Base-by-base conservation (phyloP, 2,888 invertebrate species). In the Microdon myrmicae region DNA sequence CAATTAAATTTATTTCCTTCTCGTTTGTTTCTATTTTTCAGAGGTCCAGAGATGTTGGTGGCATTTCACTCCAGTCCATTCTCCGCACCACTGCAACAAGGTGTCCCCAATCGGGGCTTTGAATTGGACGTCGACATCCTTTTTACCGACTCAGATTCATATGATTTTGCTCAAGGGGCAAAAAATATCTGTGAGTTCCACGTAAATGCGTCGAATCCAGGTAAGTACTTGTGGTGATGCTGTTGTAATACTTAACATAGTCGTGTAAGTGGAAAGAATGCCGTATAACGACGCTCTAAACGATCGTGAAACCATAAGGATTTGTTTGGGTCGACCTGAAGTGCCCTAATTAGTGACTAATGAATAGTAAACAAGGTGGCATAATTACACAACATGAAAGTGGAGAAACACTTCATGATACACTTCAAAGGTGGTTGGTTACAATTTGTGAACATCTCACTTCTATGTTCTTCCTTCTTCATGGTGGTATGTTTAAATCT, bases 91-190 rank as follows among this genome's bases (percentile, higher is more conserved):
- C 81, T 90, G 41, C 87, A 89, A 45, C 84, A 84, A 4, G 83
- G 84, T 3, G 78, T 79, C 48, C 87, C 90, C 0, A 82, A 94
- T 48, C 82, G 91, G 3, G 90, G 90, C 48, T 90, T 94, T 72
- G 94, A 94, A 74, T 83, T 94, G 31, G 88, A 90, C 71, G 90
- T 93, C n/a, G 91, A 92, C 72, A 90, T 94, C 25, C 86, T 93
- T 25, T 93, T 93, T 75, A 90, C 91, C 1, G 92, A 94, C 75
- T 92, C 92, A 0, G 92, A 92, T 73, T 91, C 92, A 0, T 83
- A 90, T 38, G 93, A 94, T 75, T 93, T 90, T 74, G 90, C 90
- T 2, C 84, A 85, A 51, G 82, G 82, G 23, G 74, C 81, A 2
- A 78, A 78, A 49, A 77, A 77, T 74, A 68, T 76, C 28, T 90